Evolutionary conservation across 2,888 invertebrate species (phyloP), one percentile per base, ranked within the genome.

Genomic region (Vanessa cardui): DNA sequence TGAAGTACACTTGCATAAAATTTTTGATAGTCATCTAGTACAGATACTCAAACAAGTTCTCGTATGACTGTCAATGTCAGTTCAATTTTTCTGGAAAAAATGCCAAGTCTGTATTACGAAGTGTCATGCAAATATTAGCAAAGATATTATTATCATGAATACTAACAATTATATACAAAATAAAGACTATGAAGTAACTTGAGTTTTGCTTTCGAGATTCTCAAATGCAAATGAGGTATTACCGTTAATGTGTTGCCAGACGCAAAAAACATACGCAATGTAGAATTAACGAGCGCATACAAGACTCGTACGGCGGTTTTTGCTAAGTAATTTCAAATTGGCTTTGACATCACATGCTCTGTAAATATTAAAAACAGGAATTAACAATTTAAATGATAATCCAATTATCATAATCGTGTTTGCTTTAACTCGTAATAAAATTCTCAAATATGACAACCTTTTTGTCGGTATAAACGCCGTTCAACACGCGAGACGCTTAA

Each of bases 141-240:
- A 47, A 71, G 60, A 68, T 72, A 78, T 80, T 86, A 83, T 88
- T 87, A 80, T 81, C 78, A 74, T 82, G 81, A 80, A 65, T 77
- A 82, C 78, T 82, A 83, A 85, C 84, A 86, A 86, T 83, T 80
- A 80, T 71, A 64, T 59, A 76, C 73, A 73, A 77, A 80, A 80
- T 76, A 79, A 76, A 79, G 71, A 72, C 76, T 71, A 70, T 68
- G 64, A 59, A 66, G 62, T 54, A 66, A 70, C 68, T 74, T 72
- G 62, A 76, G 72, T 64, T 49, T 76, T 74, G 72, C 71, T 74
- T 74, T 67, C 70, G 64, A 71, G 71, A 70, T 62, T 62, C 66
- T 69, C 62, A 69, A 67, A 71, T 67, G 67, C 62, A 69, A 70
- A 73, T 68, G 68, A 70, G 61, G 65, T 52, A 71, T 69, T 70